A percentile compares a stretch with the other conserved stretches of the same genome.
These are phyloP conservation scores for Diuraphis noxia DNA, from an alignment of 1,140 invertebrate genomes.

Conservation along the genomic window DNA sequence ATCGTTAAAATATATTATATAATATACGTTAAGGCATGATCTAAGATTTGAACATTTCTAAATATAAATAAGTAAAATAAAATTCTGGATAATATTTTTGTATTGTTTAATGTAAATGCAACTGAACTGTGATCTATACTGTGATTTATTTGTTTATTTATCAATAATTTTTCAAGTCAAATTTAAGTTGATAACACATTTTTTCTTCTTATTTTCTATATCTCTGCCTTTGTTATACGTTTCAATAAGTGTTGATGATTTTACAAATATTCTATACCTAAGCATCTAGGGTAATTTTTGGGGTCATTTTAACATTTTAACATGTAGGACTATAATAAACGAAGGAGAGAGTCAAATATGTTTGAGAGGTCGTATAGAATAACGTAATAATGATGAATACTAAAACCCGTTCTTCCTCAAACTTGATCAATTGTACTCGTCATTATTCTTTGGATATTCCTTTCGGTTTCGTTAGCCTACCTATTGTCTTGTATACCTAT, in stretches of 20 bases:
- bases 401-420: not conserved
- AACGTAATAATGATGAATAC: not conserved
- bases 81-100: too few species aligned
- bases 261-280: too few species aligned
- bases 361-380: not conserved
- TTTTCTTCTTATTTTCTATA: not conserved
- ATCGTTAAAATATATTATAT: not conserved
- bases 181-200: not conserved
- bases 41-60: too few species aligned
- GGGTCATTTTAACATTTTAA: too few species aligned
- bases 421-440: not conserved
- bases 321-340: not conserved
- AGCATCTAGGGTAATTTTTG: not conserved
- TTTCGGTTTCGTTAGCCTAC: not conserved
- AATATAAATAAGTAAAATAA: too few species aligned
- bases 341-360: not conserved
- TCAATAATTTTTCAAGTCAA: not conserved
- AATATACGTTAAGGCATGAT: too few species aligned
- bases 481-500: too few species aligned
- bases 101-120: too few species aligned
- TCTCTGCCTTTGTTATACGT: not conserved
- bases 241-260: not conserved
- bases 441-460: not conserved
- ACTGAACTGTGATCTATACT: too few species aligned
- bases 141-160: not conserved